Percentiles rank a stretch among this genome's conserved stretches.
Conservation (phyloP, 2,888 invertebrate species). For the Calliphora vomitoria region DNA sequence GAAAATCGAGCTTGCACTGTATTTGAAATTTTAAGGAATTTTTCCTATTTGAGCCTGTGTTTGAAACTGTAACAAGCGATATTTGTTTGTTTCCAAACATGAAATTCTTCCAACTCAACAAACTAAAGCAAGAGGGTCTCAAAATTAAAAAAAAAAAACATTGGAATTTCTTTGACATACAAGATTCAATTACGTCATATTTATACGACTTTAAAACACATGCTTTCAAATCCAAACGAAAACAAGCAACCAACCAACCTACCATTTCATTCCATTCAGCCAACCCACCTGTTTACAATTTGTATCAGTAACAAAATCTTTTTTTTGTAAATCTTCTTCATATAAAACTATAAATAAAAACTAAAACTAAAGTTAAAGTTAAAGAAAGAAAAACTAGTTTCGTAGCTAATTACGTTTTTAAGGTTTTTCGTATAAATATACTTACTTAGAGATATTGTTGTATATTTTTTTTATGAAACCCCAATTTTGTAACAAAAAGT, state of each 20-base stretch:
- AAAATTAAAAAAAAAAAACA: background rate
- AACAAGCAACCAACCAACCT: background rate
- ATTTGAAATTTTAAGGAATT: too few species aligned
- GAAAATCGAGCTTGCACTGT: too few species aligned
- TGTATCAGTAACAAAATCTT: constrained; percentile 16
- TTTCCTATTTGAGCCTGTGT: too few species aligned
- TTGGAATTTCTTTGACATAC: background rate
- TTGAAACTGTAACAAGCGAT: too few species aligned
- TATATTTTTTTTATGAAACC: constrained; percentile 21
- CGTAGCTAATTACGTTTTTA: constrained; percentile 58
- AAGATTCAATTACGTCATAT: constrained; percentile 24
- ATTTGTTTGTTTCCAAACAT: background rate
- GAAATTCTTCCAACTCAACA: background rate
- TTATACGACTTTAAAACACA: constrained; percentile 4
- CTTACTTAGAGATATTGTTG: too few species aligned
- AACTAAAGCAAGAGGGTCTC: background rate
- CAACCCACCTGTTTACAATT: constrained; percentile 37
- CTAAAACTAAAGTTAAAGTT: background rate
- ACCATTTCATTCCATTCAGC: too few species aligned
- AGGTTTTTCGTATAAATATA: constrained; percentile 11
- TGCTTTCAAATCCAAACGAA: constrained; percentile 6
- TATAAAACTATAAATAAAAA: constrained; percentile 39
- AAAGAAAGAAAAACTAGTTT: constrained; percentile 62
- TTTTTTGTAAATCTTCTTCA: constrained; percentile 41
- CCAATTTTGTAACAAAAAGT: constrained; percentile 28